Evolutionary conservation across 1,140 invertebrate species (phyloP).

Genomic region (Myzus persicae): DNA sequence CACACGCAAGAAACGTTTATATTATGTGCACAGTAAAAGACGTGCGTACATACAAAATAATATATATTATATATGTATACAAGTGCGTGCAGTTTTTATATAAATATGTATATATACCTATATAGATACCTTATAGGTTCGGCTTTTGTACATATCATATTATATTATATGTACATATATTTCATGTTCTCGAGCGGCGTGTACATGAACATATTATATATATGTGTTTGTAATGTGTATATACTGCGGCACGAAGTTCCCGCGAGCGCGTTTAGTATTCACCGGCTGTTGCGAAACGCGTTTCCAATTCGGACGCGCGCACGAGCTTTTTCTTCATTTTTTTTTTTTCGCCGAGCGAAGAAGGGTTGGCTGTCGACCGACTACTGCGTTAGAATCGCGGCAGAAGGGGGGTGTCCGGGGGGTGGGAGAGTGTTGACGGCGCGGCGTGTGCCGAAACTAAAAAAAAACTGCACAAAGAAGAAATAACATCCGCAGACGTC

Average conservation of each 20-base stretch:
- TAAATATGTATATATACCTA: background rate
- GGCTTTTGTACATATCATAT: background rate
- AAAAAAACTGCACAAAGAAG: background rate
- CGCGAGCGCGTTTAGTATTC: conserved; percentile 42
- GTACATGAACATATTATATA: background rate
- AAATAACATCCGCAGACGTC: conserved; percentile 22
- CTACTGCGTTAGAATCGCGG: background rate
- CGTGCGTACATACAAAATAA: background rate
- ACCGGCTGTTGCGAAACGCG: conserved; percentile 42
- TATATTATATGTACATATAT: background rate
- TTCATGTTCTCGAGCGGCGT: background rate
- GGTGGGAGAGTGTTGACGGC: background rate
- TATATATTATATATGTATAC: background rate
- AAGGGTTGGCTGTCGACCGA: conserved; percentile 16
- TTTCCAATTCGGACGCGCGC: conserved; percentile 46
- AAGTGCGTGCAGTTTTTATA: background rate
- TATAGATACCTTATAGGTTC: background rate
- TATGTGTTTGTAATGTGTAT: background rate
- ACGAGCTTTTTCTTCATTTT: background rate
- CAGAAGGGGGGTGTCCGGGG: too few species aligned
- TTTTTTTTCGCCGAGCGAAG: background rate
- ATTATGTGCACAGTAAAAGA: background rate
- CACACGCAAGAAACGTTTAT: background rate
- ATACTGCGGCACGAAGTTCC: background rate
- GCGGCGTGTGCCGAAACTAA: background rate